These are phyloP conservation scores for Pseudolycoriella hygida DNA, from an alignment of 2,888 invertebrate genomes.

Conservation along the genomic window DNA sequence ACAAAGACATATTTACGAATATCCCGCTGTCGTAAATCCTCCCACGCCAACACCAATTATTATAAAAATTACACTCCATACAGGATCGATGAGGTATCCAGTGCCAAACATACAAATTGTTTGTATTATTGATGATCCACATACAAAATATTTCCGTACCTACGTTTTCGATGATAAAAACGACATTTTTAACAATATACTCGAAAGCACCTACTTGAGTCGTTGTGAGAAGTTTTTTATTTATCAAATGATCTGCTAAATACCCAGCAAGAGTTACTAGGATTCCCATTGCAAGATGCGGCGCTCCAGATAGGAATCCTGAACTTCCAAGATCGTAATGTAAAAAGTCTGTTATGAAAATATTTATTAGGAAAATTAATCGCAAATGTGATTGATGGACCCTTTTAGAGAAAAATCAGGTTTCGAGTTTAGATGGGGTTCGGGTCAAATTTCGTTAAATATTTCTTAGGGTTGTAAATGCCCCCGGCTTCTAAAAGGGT, in stretches of 20 bases:
- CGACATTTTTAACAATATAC: too few species aligned
- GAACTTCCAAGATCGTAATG: slow-evolving; percentile 58
- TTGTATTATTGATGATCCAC: slow-evolving; percentile 56
- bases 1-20: slow-evolving; percentile 56
- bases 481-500: too few species aligned
- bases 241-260: slow-evolving; percentile 60
- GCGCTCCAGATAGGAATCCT: slow-evolving; percentile 69
- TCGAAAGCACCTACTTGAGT: slow-evolving; percentile 47
- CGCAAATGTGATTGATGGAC: too few species aligned
- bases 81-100: slow-evolving; percentile 50
- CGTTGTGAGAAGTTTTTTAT: slow-evolving; percentile 43
- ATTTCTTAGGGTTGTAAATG: too few species aligned
- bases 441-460: too few species aligned
- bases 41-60: slow-evolving; percentile 80
- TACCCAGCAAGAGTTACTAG: slow-evolving; percentile 66
- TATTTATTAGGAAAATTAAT: too few species aligned
- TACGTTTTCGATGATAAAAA: too few species aligned
- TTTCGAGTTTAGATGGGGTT: too few species aligned
- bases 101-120: slow-evolving; percentile 74
- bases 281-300: slow-evolving; percentile 76
- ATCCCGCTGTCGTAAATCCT: slow-evolving; percentile 45
- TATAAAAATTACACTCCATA: slow-evolving; percentile 59
- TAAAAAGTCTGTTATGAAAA: slow-evolving; percentile 50
- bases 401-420: too few species aligned
- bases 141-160: slow-evolving; percentile 47